A percentile compares a stretch with the other conserved stretches of the same genome.
Evolutionary conservation across 2,113 vertebrate genomes (phyloP).

Genomic region (Urocitellus parryii): DNA sequence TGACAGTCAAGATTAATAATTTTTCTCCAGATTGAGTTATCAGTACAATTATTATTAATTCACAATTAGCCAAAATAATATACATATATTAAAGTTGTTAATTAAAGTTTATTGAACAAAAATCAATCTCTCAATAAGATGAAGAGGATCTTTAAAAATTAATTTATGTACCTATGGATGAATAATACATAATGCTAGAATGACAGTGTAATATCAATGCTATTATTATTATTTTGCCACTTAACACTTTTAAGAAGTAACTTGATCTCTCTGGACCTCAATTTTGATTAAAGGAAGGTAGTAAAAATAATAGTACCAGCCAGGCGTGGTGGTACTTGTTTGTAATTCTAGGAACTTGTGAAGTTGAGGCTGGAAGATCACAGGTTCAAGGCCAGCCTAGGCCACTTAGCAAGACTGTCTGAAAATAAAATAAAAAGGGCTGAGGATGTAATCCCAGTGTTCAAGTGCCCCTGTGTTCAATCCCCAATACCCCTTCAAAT

Average conservation of each 20-base stretch:
- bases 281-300: background rate
- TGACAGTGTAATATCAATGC: background rate
- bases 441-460: too few relatives aligned
- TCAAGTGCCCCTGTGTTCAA: too few relatives aligned
- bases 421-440: too few relatives aligned
- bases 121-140: constrained; percentile 31
- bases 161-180: background rate
- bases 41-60: constrained; percentile 53
- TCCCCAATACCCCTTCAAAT: too few relatives aligned
- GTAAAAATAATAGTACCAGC: background rate
- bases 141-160: background rate
- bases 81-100: constrained; percentile 42
- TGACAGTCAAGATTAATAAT: constrained; percentile 55
- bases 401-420: too few relatives aligned
- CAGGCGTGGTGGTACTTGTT: too few relatives aligned
- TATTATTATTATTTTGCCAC: background rate
- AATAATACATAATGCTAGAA: constrained; percentile 25
- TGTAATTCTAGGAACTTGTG: too few relatives aligned
- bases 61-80: constrained; percentile 12
- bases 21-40: constrained; percentile 39
- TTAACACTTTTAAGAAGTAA: background rate
- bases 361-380: too few relatives aligned
- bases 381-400: too few relatives aligned
- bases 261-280: background rate
- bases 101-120: constrained; percentile 47